Base-by-base conservation (phyloP, 1,140 invertebrate species). In the Radopholus similis region DNA sequence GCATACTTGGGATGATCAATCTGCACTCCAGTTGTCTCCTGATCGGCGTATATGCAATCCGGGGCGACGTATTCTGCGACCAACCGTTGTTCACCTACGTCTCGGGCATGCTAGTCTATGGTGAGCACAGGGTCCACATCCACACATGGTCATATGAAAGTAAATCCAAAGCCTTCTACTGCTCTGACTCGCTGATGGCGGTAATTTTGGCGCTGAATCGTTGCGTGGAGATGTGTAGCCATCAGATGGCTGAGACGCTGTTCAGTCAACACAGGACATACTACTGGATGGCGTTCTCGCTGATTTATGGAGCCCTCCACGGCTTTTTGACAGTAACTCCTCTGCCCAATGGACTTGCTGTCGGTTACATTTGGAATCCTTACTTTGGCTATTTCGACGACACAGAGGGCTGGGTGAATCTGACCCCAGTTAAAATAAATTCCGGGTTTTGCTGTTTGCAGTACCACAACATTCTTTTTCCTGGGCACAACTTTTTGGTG, bases 331-430 rank as follows among this genome's bases (percentile, higher is more conserved):
- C 32, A 23, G 58, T 35, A 0, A 47, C 66, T 15, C 2, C 55
- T 6, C 8, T 68, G 2, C 71, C 58, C 66, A 68, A 35, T 30
- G 54, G 28, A n/a, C 71, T 72, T 23, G 11, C 40, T 8, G 53
- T 68, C 38, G 21, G n/a, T 0, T 68, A 21, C n/a, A n/a, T 68
- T 40, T 68, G 35, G 37, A 44, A 68, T 18, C 69, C 66, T 4
- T 44, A 68, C 55, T 23, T 72, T 34, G 68, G 66, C 2, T 68
- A 72, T 26, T 1, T 66, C 30, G 60, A 57, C 23, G 60, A 67
- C 66, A 66, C 63, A 26, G n/a, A 37, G 32, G 51, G 51, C 18
- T 62, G 40, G 59, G 40, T 62, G 23, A 21, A 30, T 3, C n/a
- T 0, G 5, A 63, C 5, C 6, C 13, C 18, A 44, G 9, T 62